These are phyloP conservation scores for Drosophila lini DNA, from an alignment of 1,140 invertebrate genomes.

Conservation along the genomic window DNA sequence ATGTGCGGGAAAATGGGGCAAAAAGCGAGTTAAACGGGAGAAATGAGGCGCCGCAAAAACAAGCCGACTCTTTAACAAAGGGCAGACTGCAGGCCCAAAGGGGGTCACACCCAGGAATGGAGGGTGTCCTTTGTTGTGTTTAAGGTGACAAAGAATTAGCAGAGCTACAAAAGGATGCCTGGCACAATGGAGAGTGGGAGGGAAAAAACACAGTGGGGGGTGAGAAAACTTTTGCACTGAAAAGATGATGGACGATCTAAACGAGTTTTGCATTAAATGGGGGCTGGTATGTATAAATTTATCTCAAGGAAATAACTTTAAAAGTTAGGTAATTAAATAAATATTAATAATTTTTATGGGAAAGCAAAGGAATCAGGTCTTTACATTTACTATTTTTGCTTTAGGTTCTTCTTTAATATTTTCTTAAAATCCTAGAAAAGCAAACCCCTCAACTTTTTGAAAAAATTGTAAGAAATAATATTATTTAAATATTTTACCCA, in stretches of 20 bases:
- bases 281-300: neutral
- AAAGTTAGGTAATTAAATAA: neutral
- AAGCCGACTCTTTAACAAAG: conserved; percentile 45
- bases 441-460: neutral
- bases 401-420: no score
- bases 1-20: conserved; percentile 1
- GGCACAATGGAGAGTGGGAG: neutral
- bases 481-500: neutral
- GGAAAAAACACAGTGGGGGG: no score
- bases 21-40: conserved; percentile 14
- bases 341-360: neutral
- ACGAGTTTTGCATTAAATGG: neutral
- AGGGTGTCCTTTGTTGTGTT: conserved; percentile 37
- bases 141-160: conserved; percentile 78
- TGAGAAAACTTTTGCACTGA: conserved; percentile 12
- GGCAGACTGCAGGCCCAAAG: conserved; percentile 29
- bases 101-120: neutral
- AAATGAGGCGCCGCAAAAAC: conserved; percentile 41
- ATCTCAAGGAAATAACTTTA: conserved; percentile 1
- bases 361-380: no score
- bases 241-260: conserved; percentile 28
- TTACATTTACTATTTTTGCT: no score
- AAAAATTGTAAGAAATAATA: neutral
- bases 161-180: conserved; percentile 40
- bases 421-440: neutral